Evolutionary conservation across 2,113 vertebrate species (phyloP), one percentile per base, ranked within the genome.

Genomic region (Vireo altiloquus): DNA sequence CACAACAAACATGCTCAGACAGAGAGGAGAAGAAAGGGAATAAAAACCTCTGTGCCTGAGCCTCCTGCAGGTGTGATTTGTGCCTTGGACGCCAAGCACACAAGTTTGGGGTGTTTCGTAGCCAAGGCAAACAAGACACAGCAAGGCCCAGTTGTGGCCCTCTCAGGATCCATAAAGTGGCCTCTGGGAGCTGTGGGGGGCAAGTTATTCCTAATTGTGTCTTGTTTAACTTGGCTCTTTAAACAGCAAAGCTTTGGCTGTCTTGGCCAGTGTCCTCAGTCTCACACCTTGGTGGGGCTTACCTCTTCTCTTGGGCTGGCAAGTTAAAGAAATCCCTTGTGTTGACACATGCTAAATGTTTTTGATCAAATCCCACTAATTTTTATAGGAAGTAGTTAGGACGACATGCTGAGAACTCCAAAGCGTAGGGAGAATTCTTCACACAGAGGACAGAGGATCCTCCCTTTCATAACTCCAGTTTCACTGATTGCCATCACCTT

Each of bases 201-300:
- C 90, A 96, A 56, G 33, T 90, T 87, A 64, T 87, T 49, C 95
- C 84, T 96, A 97, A 97, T 97, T 96, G 95, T 95, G 94, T 90
- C 91, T 94, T 96, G 96, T 97, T 97, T 94, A 44, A 96, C 95
- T 97, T 97, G 97, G 97, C 95, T 88, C 37, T 68, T 95, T 5
- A 0, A 95, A 87, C 87, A 95, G 88, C 85, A 92, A 84, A 84
- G 59, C 86, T 70, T 95, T 90, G 66, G 63, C 92, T 91, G 74
- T 49, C 83, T 96, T 97, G 95, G 97, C 96, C 69, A 28, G 47
- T 84, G 85, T 31, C 50, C 68, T 71, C 68, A 80, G 46, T 90
- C 86, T 97, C 91, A 92, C 96, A 94, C 97, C 94, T 97, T 74
- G 44, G 69, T 74, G 33, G 82, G 89, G 83, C 78, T 95, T 79